Conservation (phyloP, 2,113 vertebrate genomes). For the Albula goreensis region DNA sequence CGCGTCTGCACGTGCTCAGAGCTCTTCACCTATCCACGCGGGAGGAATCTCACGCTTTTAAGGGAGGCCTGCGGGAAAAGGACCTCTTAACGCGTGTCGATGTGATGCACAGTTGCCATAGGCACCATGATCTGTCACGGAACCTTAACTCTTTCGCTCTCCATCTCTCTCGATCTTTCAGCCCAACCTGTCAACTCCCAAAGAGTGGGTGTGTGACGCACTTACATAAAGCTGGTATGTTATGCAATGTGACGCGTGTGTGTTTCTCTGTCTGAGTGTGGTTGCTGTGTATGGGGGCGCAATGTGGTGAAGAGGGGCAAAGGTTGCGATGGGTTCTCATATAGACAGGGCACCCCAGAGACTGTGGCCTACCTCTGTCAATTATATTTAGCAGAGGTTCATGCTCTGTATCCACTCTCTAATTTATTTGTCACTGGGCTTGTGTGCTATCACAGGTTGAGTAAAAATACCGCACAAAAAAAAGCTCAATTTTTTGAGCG, state of each 20-base stretch:
- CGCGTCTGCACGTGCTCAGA: background rate
- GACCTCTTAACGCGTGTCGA: background rate
- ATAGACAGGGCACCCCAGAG: background rate
- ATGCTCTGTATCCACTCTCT: background rate
- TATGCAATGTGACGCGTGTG: constrained; percentile 13
- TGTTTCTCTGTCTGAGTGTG: background rate
- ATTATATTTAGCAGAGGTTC: background rate
- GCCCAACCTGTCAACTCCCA: constrained; percentile 4
- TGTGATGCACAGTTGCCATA: constrained; percentile 15
- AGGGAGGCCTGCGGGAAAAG: no score
- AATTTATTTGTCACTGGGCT: background rate
- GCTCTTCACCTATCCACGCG: background rate
- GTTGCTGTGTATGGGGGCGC: background rate
- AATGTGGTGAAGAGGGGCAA: background rate
- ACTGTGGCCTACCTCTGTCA: background rate
- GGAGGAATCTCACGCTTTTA: background rate
- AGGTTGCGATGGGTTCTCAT: background rate
- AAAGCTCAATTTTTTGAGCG: background rate
- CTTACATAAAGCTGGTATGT: constrained; percentile 20
- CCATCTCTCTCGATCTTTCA: background rate
- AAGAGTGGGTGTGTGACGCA: background rate
- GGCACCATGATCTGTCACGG: background rate
- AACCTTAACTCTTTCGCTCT: background rate
- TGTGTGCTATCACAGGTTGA: background rate
- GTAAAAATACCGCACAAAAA: background rate